Percentiles rank a stretch among this genome's conserved stretches.
Evolutionary conservation across 2,797 vertebrate species (phyloP).

Genomic region (Myotis pilosus): DNA sequence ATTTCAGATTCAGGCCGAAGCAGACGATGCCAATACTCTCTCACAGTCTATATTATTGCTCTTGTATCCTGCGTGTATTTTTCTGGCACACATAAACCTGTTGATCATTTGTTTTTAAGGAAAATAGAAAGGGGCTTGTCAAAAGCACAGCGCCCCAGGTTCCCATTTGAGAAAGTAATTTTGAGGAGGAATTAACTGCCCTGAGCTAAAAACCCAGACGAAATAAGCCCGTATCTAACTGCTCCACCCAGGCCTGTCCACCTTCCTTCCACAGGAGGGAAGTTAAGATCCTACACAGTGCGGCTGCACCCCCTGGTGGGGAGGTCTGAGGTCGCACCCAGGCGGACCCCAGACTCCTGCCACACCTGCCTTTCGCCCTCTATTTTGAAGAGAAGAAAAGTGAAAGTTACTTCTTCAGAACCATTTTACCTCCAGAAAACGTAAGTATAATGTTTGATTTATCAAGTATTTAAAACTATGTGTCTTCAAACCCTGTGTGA

Average conservation of each 20-base stretch:
- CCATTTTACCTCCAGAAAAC: background rate
- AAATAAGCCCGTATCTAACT: fast-evolving
- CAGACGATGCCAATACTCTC: background rate
- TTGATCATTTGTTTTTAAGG: background rate
- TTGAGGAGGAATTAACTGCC: background rate
- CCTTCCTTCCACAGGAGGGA: fast-evolving
- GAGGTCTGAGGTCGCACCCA: fast-evolving
- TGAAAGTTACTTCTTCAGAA: background rate
- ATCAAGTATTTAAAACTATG: background rate
- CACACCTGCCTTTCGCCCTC: too few species aligned
- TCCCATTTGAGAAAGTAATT: background rate
- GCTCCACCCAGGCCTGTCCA: fast-evolving
- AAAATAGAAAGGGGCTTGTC: background rate
- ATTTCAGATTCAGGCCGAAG: background rate
- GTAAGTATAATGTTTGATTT: too few species aligned
- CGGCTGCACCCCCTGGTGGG: background rate
- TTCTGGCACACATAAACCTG: background rate
- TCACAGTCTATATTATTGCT: fast-evolving
- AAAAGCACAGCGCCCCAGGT: background rate
- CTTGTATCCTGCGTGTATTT: background rate
- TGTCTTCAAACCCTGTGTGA: background rate
- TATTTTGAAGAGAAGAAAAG: background rate
- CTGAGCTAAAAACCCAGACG: background rate
- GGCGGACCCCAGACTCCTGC: fast-evolving
- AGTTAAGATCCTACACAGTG: fast-evolving